phyloP scores from a whole-genome alignment of 2,797 vertebrate species.

The Danio tinwini region DNA sequence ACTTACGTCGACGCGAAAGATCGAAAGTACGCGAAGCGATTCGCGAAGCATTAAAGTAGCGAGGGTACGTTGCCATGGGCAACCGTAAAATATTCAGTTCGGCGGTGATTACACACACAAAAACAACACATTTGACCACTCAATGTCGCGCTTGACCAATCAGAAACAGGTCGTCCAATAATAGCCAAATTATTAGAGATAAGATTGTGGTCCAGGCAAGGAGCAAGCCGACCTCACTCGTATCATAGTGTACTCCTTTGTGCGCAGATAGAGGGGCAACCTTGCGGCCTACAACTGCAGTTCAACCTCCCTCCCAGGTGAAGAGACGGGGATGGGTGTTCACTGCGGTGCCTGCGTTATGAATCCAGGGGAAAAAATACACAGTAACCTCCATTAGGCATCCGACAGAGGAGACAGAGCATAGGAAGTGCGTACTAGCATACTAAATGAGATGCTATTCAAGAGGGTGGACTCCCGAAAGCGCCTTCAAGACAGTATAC shows the following conservation, averaged over 20 bases:
- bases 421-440: slow-evolving; percentile 1
- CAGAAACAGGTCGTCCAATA: not conserved
- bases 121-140: not conserved
- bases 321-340: slow-evolving; percentile 41
- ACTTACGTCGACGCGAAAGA: not conserved
- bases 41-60: not conserved
- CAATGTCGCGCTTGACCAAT: not conserved
- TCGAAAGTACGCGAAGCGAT: not conserved
- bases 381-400: slow-evolving; percentile 14
- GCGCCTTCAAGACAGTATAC: slow-evolving; percentile 7
- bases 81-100: not conserved
- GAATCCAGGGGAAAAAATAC: not conserved
- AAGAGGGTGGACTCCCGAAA: not conserved
- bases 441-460: slow-evolving; percentile 32
- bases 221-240: slow-evolving; percentile 4
- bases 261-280: slow-evolving; percentile 44
- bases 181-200: slow-evolving; percentile 3
- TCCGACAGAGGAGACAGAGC: not conserved
- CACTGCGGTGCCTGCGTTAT: slow-evolving; percentile 38
- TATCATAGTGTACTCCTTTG: slow-evolving; percentile 15
- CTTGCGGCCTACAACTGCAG: slow-evolving; percentile 53
- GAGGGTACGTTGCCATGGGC: not conserved
- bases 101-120: not conserved
- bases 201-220: slow-evolving; percentile 12
- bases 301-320: slow-evolving; percentile 47